Base-by-base conservation (phyloP, 2,113 vertebrate genomes). In the Oreocharis arfaki region DNA sequence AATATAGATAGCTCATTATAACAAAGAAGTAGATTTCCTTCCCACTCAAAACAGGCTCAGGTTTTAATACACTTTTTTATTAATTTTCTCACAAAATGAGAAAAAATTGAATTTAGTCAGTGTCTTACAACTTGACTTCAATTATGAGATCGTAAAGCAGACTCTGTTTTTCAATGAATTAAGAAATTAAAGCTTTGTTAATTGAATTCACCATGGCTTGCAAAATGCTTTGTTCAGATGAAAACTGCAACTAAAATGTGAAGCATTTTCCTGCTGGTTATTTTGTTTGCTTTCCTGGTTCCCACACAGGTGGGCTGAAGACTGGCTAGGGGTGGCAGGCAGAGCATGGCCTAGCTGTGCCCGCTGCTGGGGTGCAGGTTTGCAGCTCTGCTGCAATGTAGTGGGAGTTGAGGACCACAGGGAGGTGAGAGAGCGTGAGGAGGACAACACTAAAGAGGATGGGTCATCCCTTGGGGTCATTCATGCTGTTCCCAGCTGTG, bases 151-250 rank as follows among this genome's bases (percentile, higher is more conserved):
- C 76, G 67, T 65, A 88, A 90, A 91, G 39, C 71, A 65, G 28
- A 39, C 33, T 55, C 20, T 75, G 57, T 75, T 92, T 93, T 87
- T 90, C 78, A 95, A 89, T 90, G 69, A 86, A 94, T 83, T 83
- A 74, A 92, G 41, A 87, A 78, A 78, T 57, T 41, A 81, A 88
- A 50, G 22, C 56, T 84, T 93, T 1, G 0, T 64, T 92, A 92
- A 90, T 37, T 84, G 56, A 90, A 56, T 92, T 86, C 46, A 76
- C 32, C 49, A 53, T 16, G 37, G 33, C 41, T 84, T 87, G 24
- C 35, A 84, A 90, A 90, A 77, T 23, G 26, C 73, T 90, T 86
- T 49, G 64, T 64, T 84, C 37, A 46, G 26, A 53, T 30, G 16
- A 85, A 84, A 84, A 77, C 11, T 7, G 19, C 28, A 49, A 68